These are phyloP conservation scores for Drosophila orena DNA, from an alignment of 1,140 invertebrate genomes.

Conservation along the genomic window DNA sequence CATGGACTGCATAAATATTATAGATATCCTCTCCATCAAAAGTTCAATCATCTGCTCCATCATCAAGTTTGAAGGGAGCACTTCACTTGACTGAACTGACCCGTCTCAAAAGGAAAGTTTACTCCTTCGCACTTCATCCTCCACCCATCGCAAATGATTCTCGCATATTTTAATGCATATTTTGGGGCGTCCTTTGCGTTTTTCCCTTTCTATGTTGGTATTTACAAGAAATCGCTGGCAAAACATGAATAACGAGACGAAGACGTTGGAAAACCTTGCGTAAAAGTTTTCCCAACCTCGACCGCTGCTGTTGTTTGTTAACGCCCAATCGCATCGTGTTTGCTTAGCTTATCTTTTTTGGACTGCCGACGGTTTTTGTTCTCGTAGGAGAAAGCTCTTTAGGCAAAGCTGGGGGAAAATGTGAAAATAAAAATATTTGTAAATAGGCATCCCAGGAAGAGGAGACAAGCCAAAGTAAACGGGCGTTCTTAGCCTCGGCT, in stretches of 20 bases:
- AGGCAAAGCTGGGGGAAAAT: conserved; percentile 27
- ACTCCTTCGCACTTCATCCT: conserved; percentile 20
- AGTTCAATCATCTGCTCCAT: conserved; percentile 39
- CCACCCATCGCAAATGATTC: conserved; percentile 19
- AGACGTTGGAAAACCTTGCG: conserved; percentile 14
- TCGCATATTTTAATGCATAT: conserved; percentile 56
- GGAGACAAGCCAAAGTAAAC: conserved; percentile 31
- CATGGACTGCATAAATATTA: conserved; percentile 41
- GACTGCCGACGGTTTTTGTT: conserved; percentile 51
- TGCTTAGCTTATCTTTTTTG: conserved; percentile 59
- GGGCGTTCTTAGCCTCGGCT: conserved; percentile 36
- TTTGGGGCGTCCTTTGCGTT: conserved; percentile 26
- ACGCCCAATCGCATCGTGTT: conserved; percentile 60
- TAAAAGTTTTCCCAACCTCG: conserved; percentile 7
- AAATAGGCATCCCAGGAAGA: conserved; percentile 20
- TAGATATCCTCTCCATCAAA: conserved; percentile 35
- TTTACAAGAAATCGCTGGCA: conserved; percentile 45
- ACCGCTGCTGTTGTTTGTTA: conserved; percentile 46
- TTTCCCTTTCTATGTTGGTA: not conserved
- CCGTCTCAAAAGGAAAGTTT: conserved; percentile 34
- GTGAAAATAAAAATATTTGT: conserved; percentile 47
- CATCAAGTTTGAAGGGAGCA: conserved; percentile 36
- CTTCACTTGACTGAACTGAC: conserved; percentile 45
- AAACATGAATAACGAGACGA: conserved; percentile 51
- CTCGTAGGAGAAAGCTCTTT: conserved; percentile 4